Percentiles rank a stretch among this genome's conserved stretches.
Conservation (phyloP, 2,888 invertebrate genomes). For the Xestobium rufovillosum region DNA sequence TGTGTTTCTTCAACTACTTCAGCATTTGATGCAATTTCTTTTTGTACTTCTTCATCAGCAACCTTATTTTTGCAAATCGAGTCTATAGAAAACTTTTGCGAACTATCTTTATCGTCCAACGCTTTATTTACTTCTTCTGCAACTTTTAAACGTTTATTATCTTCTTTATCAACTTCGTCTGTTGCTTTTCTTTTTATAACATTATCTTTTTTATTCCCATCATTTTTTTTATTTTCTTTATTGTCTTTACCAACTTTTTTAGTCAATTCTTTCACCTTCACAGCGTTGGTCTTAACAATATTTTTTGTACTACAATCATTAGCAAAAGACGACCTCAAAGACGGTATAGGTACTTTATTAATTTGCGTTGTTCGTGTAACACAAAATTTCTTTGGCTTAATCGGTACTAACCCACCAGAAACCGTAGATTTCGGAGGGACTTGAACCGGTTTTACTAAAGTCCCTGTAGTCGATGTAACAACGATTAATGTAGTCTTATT, state of each 20-base stretch:
- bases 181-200: conserved; percentile 7
- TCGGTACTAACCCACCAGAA: too few relatives aligned
- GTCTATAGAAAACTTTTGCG: conserved; percentile 19
- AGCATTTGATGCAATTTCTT: not conserved
- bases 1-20: not conserved
- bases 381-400: too few relatives aligned
- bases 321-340: conserved; percentile 35
- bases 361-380: conserved; percentile 39
- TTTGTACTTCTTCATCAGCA: not conserved
- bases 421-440: too few relatives aligned
- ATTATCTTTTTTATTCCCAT: conserved; percentile 12
- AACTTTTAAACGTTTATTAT: conserved; percentile 9
- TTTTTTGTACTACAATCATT: conserved; percentile 19
- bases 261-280: conserved; percentile 14
- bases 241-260: conserved; percentile 15
- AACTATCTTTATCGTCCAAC: conserved; percentile 12
- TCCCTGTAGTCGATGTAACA: conserved; percentile 16
- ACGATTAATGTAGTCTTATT: conserved; percentile 22
- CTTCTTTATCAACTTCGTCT: conserved; percentile 10
- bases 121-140: conserved; percentile 14
- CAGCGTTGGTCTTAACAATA: conserved; percentile 14
- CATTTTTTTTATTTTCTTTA: conserved; percentile 13
- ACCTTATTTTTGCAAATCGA: conserved; percentile 18
- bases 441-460: too few relatives aligned
- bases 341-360: conserved; percentile 43